Conservation (phyloP, 2,113 vertebrate genomes). For the Passer domesticus region DNA sequence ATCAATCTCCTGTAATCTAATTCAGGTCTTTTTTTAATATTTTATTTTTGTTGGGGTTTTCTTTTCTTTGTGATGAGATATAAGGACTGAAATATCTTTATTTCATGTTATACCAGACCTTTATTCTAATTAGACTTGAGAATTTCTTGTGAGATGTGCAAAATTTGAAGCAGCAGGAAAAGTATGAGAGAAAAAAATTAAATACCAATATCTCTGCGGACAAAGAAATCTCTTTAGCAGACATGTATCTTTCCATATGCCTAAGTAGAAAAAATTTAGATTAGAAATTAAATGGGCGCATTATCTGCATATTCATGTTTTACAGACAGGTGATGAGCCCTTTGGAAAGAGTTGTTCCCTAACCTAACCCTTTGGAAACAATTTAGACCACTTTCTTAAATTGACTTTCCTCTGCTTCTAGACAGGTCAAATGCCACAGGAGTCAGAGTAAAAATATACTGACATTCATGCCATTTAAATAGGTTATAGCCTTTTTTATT, state of each 20-base stretch:
- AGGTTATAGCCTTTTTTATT: not conserved
- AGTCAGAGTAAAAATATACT: not conserved
- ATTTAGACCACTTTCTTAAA: not conserved
- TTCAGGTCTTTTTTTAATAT: not conserved
- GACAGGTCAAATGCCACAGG: not conserved
- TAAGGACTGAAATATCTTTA: not conserved
- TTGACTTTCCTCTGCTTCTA: not conserved
- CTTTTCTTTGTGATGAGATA: not conserved
- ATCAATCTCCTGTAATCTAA: not conserved
- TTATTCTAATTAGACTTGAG: constrained; percentile 9
- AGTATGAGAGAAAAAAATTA: not conserved
- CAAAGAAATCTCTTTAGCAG: not conserved
- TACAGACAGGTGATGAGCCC: not conserved
- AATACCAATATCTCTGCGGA: not conserved
- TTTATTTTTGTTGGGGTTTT: not conserved
- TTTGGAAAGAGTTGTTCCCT: not conserved
- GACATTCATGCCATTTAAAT: not conserved
- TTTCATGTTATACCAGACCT: not conserved
- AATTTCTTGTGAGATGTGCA: not conserved
- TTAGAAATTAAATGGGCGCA: not conserved
- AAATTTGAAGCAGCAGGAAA: not conserved
- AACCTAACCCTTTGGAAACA: not conserved
- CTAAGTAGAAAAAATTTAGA: not conserved
- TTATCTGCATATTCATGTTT: not conserved
- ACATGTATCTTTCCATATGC: not conserved